Evolutionary conservation across 2,888 invertebrate species (phyloP).

Genomic region (Deilephila elpenor): DNA sequence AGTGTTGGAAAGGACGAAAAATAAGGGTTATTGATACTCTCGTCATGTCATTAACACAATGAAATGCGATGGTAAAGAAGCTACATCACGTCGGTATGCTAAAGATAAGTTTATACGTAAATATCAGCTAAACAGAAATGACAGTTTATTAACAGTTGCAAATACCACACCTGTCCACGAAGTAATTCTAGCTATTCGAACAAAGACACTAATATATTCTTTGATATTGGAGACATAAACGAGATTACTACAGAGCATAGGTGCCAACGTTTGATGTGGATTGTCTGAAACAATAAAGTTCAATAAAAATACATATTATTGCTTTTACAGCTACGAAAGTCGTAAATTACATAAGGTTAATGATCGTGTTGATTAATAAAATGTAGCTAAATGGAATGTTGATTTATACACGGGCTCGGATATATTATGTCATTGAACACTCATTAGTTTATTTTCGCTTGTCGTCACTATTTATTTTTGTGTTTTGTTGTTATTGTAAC

Average conservation of each 20-base stretch:
- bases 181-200: neutral
- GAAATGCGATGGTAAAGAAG: neutral
- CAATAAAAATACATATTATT: constrained; percentile 10
- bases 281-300: constrained; percentile 13
- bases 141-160: neutral
- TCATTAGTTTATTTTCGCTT: neutral
- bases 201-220: constrained; percentile 22
- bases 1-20: too few species aligned
- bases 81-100: neutral
- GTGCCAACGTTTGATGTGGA: constrained; percentile 21
- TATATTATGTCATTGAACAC: constrained; percentile 8
- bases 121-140: neutral
- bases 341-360: constrained; percentile 19
- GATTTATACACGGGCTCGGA: constrained; percentile 10
- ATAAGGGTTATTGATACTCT: too few species aligned
- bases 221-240: constrained; percentile 9
- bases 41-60: too few species aligned
- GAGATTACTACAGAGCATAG: constrained; percentile 6
- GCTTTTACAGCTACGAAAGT: neutral
- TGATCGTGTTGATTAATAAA: constrained; percentile 22
- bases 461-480: constrained; percentile 10
- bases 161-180: neutral
- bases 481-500: constrained; percentile 6
- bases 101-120: neutral
- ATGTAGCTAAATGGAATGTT: constrained; percentile 19